Percentiles rank a stretch among this genome's conserved stretches.
phyloP scores from a whole-genome alignment of 2,113 vertebrate species.

The Chroicocephalus ridibundus region DNA sequence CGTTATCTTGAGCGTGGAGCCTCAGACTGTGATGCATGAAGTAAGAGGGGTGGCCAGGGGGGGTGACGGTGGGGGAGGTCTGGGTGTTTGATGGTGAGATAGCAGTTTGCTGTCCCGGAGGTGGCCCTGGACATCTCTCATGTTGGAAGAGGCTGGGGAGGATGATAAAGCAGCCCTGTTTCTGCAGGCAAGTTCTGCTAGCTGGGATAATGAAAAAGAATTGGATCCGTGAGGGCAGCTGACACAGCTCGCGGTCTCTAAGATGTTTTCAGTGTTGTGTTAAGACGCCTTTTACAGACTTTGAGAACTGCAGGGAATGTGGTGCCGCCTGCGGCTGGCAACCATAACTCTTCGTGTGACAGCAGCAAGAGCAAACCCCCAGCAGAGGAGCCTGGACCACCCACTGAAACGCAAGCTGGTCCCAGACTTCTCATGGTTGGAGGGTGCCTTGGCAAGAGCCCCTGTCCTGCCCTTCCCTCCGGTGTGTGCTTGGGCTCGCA shows the following conservation, averaged over 20 bases:
- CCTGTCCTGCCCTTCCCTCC: not conserved
- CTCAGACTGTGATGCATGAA: not conserved
- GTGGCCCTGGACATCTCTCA: not conserved
- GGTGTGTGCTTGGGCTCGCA: fast-evolving
- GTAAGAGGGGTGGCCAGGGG: not conserved
- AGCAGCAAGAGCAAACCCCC: not conserved
- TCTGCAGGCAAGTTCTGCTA: not conserved
- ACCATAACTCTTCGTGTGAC: not conserved
- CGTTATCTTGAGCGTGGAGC: fast-evolving
- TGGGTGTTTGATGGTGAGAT: not conserved
- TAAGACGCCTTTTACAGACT: not conserved
- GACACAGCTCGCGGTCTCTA: not conserved
- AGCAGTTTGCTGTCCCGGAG: not conserved
- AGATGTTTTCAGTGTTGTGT: not conserved
- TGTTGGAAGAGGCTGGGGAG: not conserved
- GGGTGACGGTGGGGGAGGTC: not conserved
- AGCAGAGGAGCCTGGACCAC: not conserved
- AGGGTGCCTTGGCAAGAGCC: not conserved
- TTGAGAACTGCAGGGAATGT: not conserved
- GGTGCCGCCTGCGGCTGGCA: not conserved
- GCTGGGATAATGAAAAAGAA: constrained; percentile 38
- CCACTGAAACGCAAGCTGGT: not conserved
- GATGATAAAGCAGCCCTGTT: not conserved
- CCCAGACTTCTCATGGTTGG: not conserved
- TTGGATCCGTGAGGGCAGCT: constrained; percentile 1